Evolutionary conservation across 2,888 invertebrate genomes (phyloP), one percentile per base, ranked within the genome.

Genomic region (Neocrepidodera transversa): DNA sequence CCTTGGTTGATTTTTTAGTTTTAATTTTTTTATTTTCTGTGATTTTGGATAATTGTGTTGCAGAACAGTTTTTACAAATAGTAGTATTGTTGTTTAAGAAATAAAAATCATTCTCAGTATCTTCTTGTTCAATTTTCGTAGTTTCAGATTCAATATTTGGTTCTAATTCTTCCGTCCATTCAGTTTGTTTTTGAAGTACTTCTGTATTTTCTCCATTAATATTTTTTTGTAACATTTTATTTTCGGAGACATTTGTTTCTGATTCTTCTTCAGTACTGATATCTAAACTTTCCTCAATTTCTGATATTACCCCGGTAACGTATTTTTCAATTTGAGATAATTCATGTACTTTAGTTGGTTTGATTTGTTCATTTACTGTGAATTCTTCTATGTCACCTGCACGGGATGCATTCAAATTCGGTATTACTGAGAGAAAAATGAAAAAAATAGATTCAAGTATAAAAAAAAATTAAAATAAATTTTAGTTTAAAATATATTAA

Each of bases 271-370:
- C 10, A 10, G 30, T 30, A 2, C 8, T 10, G 30, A 6, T 30
- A 2, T 30, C n/a, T 6, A 30, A n/a, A 4, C n/a, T 20, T 42
- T 42, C 42, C 20, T 42, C 42, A 2, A 42, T 42, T 16, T 42
- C 42, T 11, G 42, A 42, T 42, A 42, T 42, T 10, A 42, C 20
- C 1, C 23, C 42, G 8, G 42, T 42, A 1, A 42, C 42, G 20
- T 20, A 42, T 4, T 42, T 42, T 20, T 42, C 42, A 42, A 42
- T 11, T 1, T 10, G 20, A n/a, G 42, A 42, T 3, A 42, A 13
- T 1, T 3, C 10, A 5, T 7, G 40, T 40, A 17, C 17, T 7
- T n/a, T n/a, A 32, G 32, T 32, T 32, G 13, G 2, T 3, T 32
- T 13, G 8, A 28, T 8, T n/a, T n/a, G n/a, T n/a, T n/a, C n/a